Base-by-base conservation (phyloP, 2,797 vertebrate species). In the Philypnodon macrostomus region DNA sequence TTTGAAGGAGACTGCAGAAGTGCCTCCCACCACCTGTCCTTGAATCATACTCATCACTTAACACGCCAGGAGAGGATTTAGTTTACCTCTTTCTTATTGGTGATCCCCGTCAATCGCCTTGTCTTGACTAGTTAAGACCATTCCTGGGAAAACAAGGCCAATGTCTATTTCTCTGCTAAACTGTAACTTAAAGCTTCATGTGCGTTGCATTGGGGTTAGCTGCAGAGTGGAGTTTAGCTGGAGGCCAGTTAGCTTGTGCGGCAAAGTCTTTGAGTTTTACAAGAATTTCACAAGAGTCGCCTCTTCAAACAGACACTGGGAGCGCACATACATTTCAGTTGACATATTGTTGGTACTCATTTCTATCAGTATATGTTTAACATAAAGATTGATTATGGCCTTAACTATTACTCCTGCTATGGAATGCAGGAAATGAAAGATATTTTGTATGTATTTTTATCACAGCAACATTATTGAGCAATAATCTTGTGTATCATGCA, bases 131-230 rank as follows among this genome's bases (percentile, higher is more conserved):
- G 84, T 84, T 79, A 70, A 68, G 67, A 58, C 81, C 63, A 74
- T 76, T 75, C 77, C 80, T 75, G 55, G 77, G 70, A 76, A 77
- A 80, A 79, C 71, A 77, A 68, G 61, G 75, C 69, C n/a, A n/a
- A 46, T 54, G 73, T 85, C 76, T n/a, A n/a, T n/a, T n/a, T n/a
- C n/a, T n/a, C n/a, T 77, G 72, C 79, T 74, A 68, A 66, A 80
- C 63, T 80, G 81, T 81, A 85, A 87, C 84, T 61, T 56, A 80
- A 85, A 75, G 78, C 80, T 66, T n/a, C n/a, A n/a, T n/a, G n/a
- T n/a, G 66, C 75, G 64, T 55, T 15, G 70, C 62, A 64, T 70
- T 34, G 38, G 67, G 58, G 70, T 57, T 80, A 83, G 85, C 84
- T 84, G 83, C 81, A 15, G n/a, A n/a, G 21, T 64, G 73, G 39